Base-by-base conservation (phyloP, 2,797 vertebrate genomes). In the Chaetodon trifasciatus region DNA sequence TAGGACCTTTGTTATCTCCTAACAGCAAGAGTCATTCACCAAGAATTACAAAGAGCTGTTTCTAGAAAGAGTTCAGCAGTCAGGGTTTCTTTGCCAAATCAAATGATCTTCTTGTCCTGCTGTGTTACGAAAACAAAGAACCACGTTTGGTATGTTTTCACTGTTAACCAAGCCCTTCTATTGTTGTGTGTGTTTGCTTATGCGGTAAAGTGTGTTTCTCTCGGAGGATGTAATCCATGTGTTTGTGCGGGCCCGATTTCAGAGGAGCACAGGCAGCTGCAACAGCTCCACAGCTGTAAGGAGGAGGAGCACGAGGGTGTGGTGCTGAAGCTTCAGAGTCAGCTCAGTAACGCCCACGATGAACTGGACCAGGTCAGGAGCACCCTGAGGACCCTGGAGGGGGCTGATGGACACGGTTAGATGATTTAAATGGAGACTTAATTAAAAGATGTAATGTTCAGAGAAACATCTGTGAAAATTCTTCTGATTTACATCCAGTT, bases 211-310 rank as follows among this genome's bases (percentile, higher is more conserved):
- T 76, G 73, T 74, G 56, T 77, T 56, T 56, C 62, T 73, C 50
- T 82, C 70, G 7, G 65, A 77, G 81, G 78, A 83, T 44, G 15
- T 85, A 70, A 85, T 67, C 21, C 40, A 24, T 71, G 69, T 91
- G 79, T 91, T 88, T 86, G 60, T 88, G 37, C 50, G 86, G 81
- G 77, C 70, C 55, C 8, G 1, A 62, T 86, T 94, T 77, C 91
- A 98, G 97, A 96, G 73, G 93, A 95, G 57, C 95, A 96, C 72
- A 91, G 96, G 89, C 84, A 91, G 76, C 79, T 97, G 83, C 96
- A 95, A 80, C 91, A 78, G 76, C 90, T 94, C 77, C 95, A 95
- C 85, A 87, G 82, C 90, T 92, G 88, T 76, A 93, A 93, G 89
- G 93, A 60, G 0, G 96, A 94, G 57, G 93, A 95, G 61, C 92